A percentile compares a stretch with the other conserved stretches of the same genome.
Evolutionary conservation across 2,113 vertebrate species (phyloP).

Genomic region (Arothron firmamentum): DNA sequence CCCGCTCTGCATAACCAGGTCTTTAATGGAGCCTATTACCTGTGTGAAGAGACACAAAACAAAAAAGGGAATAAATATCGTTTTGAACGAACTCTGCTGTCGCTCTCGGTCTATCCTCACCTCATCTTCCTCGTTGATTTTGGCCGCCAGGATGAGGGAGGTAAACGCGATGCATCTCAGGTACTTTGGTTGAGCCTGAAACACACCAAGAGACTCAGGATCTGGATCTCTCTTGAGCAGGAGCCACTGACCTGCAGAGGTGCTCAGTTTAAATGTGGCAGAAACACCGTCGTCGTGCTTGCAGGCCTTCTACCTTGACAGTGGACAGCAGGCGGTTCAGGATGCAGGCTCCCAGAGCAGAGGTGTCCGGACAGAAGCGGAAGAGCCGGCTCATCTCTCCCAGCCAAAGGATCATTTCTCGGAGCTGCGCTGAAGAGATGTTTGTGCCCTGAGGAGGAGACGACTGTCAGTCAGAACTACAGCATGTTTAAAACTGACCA

Average conservation of each 20-base stretch:
- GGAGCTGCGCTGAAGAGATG: conserved; percentile 63
- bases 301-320: conserved; percentile 61
- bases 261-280: neutral
- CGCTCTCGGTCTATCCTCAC: conserved; percentile 34
- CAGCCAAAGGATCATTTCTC: conserved; percentile 72
- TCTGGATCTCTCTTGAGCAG: neutral
- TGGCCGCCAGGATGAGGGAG: conserved; percentile 80
- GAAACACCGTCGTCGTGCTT: too few relatives aligned
- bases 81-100: conserved; percentile 36
- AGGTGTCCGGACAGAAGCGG: conserved; percentile 70
- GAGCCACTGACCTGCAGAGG: too few relatives aligned
- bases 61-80: conserved; percentile 70
- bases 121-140: conserved; percentile 82
- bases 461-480: neutral
- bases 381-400: conserved; percentile 66
- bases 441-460: conserved; percentile 64
- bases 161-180: conserved; percentile 75
- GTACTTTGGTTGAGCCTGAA: conserved; percentile 78
- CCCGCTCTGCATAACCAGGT: conserved; percentile 77
- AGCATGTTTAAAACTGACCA: neutral
- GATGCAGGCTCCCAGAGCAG: conserved; percentile 71
- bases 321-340: conserved; percentile 73
- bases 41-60: conserved; percentile 71
- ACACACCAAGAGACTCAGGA: neutral
- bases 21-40: conserved; percentile 80